Evolutionary conservation across 2,888 invertebrate genomes (phyloP).

Genomic region (Tiphia femorata): DNA sequence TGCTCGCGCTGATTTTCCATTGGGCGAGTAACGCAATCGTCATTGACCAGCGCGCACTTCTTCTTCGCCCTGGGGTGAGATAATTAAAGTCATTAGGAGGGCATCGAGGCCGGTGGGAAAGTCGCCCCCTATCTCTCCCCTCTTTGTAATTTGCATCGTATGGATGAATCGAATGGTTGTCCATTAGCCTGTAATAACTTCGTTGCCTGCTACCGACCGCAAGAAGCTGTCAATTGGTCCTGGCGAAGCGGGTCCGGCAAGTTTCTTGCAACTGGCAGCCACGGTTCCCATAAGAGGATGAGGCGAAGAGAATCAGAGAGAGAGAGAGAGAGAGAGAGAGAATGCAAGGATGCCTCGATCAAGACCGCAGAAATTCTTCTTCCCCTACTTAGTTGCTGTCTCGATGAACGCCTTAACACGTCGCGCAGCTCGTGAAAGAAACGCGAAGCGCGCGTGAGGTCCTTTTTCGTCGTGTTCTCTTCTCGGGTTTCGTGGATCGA

Average conservation of each 20-base stretch:
- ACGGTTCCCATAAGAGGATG: slow-evolving; percentile 20
- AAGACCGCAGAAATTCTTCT: no score
- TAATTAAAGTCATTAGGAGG: neutral
- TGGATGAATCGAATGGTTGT: slow-evolving; percentile 1
- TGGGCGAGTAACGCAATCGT: slow-evolving; percentile 1
- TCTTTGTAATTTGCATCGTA: slow-evolving; percentile 7
- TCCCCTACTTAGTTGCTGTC: no score
- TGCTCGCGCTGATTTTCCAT: no score
- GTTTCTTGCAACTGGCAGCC: slow-evolving; percentile 14
- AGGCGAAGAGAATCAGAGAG: neutral
- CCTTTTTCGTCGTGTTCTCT: no score
- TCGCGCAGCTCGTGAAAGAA: no score
- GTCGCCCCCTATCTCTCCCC: neutral
- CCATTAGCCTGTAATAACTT: slow-evolving; percentile 19
- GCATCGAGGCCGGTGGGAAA: neutral
- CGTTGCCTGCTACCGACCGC: neutral
- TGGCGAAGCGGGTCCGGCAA: slow-evolving; percentile 8
- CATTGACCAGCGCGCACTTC: no score
- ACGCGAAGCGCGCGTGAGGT: no score
- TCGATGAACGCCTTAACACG: no score
- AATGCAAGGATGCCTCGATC: no score
- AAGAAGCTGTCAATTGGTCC: slow-evolving; percentile 16
- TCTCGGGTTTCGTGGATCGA: no score
- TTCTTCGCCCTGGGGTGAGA: neutral
- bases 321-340: neutral